phyloP scores from a whole-genome alignment of 2,797 vertebrate genomes.

The Peromyscus attwateri region DNA sequence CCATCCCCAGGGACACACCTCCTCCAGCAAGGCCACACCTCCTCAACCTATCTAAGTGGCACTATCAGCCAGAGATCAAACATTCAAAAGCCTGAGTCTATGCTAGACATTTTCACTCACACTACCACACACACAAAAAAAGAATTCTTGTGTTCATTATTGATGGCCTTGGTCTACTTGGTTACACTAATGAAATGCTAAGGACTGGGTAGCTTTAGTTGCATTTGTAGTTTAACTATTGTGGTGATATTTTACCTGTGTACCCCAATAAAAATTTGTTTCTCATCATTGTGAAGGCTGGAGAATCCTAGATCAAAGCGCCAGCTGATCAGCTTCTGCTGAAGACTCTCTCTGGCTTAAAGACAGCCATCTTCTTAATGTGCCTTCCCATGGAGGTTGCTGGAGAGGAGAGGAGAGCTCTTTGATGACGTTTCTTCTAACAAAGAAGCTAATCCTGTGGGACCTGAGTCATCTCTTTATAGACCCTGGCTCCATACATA shows the following conservation, averaged over 20 bases:
- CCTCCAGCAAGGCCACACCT: not conserved
- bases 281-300: not conserved
- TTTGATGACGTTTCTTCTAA: not conserved
- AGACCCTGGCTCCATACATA: not conserved
- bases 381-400: not conserved
- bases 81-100: not conserved
- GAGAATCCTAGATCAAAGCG: not conserved
- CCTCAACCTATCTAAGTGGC: not conserved
- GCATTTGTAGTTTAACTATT: not conserved
- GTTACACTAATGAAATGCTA: not conserved
- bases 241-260: no score
- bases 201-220: not conserved
- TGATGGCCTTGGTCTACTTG: not conserved
- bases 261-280: not conserved
- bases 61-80: not conserved
- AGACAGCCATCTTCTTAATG: not conserved
- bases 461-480: not conserved
- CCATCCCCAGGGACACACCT: no score
- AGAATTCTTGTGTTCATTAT: not conserved
- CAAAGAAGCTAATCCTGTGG: not conserved
- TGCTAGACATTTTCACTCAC: not conserved
- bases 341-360: not conserved
- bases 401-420: not conserved
- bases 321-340: not conserved
- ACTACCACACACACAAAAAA: not conserved